Evolutionary conservation across 1,140 invertebrate genomes (phyloP), one percentile per base, ranked within the genome.

Genomic region (Leptestheria dahalacensis): DNA sequence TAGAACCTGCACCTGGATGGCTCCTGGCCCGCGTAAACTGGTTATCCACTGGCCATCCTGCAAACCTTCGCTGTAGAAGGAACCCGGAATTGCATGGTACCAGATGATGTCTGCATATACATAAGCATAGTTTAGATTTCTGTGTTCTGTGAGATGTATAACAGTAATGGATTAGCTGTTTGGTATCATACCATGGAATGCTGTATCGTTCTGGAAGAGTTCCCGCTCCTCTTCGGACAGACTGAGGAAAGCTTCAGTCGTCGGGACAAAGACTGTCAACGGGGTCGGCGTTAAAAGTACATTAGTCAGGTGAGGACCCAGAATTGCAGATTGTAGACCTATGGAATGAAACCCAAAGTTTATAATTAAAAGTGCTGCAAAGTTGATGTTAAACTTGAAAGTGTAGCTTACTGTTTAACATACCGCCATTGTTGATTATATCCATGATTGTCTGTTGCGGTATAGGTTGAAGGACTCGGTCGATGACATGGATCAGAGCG

Each of bases 31-130:
- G 23, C 61, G 61, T 15, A 65, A 56, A 6, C 66, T 68, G 3
- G 61, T 54, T 12, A 68, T 53, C 66, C 65, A 68, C 56, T 63
- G 64, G n/a, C 66, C 66, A 26, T 66, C 67, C 28, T 62, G 26
- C n/a, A 68, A 49, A 12, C 67, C 67, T 56, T 66, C 65, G 48
- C 66, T 66, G 62, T 66, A 68, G 61, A 65, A 63, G 10, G 65
- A 64, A 10, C 67, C 67, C 6, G 67, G 67, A 12, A 68, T 65
- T 26, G 66, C 62, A 63, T 68, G 67, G 48, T 64, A 67, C 63
- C 66, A 62, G 24, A 68, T 21, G 29, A 65, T 55, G 28, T 65
- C 67, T 68, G 59, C 25, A 61, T 50, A 47, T 58, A 47, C 10
- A 15, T 58, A 47, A 46, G 46, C n/a, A 23, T 12, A 57, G 11